These are phyloP conservation scores for Oncorhynchus keta DNA, from an alignment of 2,113 vertebrate species.

Conservation along the genomic window DNA sequence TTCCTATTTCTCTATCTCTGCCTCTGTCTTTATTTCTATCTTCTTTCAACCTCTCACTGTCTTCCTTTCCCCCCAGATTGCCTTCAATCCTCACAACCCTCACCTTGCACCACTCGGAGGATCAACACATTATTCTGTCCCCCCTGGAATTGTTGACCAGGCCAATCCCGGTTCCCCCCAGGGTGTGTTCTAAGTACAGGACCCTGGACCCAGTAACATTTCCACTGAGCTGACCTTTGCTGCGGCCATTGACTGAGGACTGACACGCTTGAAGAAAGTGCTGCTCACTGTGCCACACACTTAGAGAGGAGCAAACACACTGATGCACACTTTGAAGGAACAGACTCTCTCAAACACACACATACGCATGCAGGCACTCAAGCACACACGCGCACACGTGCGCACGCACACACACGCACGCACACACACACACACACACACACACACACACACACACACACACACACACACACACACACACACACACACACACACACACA, in stretches of 20 bases:
- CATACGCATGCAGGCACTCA: not conserved
- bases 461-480: no score
- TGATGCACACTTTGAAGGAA: not conserved
- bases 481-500: no score
- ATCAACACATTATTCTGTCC: not conserved
- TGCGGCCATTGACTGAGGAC: slow-evolving; percentile 63
- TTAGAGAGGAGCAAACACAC: slow-evolving; percentile 1
- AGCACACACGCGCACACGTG: no score
- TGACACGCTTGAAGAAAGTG: slow-evolving; percentile 28
- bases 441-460: not conserved
- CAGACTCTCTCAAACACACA: not conserved
- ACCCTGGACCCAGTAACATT: slow-evolving; percentile 79
- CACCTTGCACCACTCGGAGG: not conserved
- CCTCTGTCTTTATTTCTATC: no score
- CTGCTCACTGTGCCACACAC: slow-evolving; percentile 9
- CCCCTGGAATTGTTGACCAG: slow-evolving; percentile 71
- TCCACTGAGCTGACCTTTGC: slow-evolving; percentile 84
- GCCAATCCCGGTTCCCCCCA: slow-evolving; percentile 62
- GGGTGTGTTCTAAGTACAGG: slow-evolving; percentile 65
- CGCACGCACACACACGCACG: no score
- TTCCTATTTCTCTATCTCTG: no score
- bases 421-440: not conserved
- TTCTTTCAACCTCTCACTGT: no score
- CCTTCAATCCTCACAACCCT: not conserved
- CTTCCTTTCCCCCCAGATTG: not conserved